Percentiles rank a stretch among this genome's conserved stretches.
Conservation (phyloP, 2,113 vertebrate species). For the Craseonycteris thonglongyai region DNA sequence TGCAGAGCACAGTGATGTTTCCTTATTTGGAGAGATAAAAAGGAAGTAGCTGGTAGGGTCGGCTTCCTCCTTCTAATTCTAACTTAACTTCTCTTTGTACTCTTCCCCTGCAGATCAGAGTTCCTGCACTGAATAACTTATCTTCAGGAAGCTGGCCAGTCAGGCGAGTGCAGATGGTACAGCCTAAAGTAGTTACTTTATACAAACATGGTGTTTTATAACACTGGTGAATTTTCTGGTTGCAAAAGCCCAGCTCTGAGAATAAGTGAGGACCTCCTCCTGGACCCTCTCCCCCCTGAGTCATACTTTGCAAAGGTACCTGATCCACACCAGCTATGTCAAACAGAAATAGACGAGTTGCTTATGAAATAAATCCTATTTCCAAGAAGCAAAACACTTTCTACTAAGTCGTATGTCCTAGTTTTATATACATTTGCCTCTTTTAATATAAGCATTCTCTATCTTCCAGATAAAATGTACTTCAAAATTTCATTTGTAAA, state of each 20-base stretch:
- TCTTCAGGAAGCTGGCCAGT: background rate
- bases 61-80: background rate
- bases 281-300: background rate
- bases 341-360: background rate
- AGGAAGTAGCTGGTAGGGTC: background rate
- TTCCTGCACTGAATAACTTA: background rate
- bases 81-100: background rate
- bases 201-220: background rate
- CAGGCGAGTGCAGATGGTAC: background rate
- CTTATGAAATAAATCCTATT: background rate
- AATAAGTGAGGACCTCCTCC: background rate
- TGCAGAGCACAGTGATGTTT: background rate
- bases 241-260: background rate
- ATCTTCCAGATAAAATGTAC: background rate
- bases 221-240: background rate
- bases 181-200: background rate
- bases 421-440: background rate
- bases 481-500: constrained; percentile 16
- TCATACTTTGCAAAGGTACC: background rate
- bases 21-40: constrained; percentile 6
- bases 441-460: background rate
- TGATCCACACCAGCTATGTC: background rate
- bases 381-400: constrained; percentile 2
- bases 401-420: background rate
- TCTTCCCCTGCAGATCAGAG: background rate